Evolutionary conservation across 2,888 invertebrate species (phyloP).

Genomic region (Melanophora roralis): DNA sequence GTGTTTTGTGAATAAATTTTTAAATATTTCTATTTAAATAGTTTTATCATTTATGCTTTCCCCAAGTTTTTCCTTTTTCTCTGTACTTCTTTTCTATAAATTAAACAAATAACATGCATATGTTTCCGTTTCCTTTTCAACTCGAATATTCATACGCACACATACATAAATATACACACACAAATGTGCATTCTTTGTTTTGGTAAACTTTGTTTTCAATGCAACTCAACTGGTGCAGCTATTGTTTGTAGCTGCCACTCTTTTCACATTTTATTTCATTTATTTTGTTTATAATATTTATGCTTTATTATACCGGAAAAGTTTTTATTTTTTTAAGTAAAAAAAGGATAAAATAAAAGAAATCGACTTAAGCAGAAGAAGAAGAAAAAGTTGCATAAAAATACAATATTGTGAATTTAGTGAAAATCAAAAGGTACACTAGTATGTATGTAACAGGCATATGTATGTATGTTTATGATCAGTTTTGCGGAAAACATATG

Average conservation of each 20-base stretch:
- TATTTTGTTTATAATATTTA: slow-evolving; percentile 59
- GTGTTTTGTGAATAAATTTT: slow-evolving; percentile 8
- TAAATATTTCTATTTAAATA: slow-evolving; percentile 48
- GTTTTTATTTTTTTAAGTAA: neutral
- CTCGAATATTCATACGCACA: slow-evolving; percentile 53
- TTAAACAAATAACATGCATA: slow-evolving; percentile 51
- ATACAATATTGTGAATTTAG: neutral
- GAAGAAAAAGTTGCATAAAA: neutral
- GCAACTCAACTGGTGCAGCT: slow-evolving; percentile 26
- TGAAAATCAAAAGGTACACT: neutral
- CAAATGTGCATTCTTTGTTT: slow-evolving; percentile 4
- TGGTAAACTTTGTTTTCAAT: slow-evolving; percentile 16
- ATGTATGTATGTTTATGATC: no score
- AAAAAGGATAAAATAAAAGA: neutral
- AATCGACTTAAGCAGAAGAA: neutral
- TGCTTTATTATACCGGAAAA: slow-evolving; percentile 58
- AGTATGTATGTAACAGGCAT: neutral
- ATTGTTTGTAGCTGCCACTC: slow-evolving; percentile 24
- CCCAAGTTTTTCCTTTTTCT: neutral
- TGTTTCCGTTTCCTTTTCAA: slow-evolving; percentile 57
- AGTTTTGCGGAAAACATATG: no score
- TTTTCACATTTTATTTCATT: slow-evolving; percentile 25
- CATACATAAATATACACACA: no score
- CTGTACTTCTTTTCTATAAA: slow-evolving; percentile 15
- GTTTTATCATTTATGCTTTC: slow-evolving; percentile 48